Percentiles rank a stretch among this genome's conserved stretches.
These are phyloP conservation scores for Labroides dimidiatus DNA, from an alignment of 2,797 vertebrate genomes.

Conservation along the genomic window DNA sequence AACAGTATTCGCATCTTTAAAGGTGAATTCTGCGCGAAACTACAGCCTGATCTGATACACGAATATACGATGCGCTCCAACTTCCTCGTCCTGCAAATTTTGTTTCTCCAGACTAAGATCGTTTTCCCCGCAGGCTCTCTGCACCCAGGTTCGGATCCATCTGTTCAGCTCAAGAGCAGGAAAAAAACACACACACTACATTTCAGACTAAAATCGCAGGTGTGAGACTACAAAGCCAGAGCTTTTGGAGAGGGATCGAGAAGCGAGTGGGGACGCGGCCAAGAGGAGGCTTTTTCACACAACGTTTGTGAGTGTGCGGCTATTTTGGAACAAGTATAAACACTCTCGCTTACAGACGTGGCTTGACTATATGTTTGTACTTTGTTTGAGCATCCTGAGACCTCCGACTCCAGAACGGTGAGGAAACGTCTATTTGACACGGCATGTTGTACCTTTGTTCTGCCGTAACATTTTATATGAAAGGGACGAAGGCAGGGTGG, in stretches of 20 bases:
- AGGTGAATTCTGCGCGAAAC: not conserved
- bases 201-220: not conserved
- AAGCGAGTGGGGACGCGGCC: not conserved
- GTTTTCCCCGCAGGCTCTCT: not conserved
- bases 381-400: slow-evolving; percentile 10
- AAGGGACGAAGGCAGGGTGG: too few species aligned
- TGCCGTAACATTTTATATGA: too few species aligned
- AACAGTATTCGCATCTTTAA: slow-evolving; percentile 16
- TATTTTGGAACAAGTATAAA: not conserved
- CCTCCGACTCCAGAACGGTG: not conserved
- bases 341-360: not conserved
- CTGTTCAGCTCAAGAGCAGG: not conserved
- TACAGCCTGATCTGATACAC: too few species aligned
- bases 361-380: not conserved
- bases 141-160: not conserved
- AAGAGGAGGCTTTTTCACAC: not conserved
- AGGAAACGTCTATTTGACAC: not conserved
- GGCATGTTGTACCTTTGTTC: not conserved
- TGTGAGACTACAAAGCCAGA: slow-evolving; percentile 1
- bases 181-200: too few species aligned
- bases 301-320: not conserved
- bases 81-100: too few species aligned
- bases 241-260: not conserved
- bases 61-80: too few species aligned
- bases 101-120: not conserved